phyloP scores from a whole-genome alignment of 2,797 vertebrate genomes.

The Propithecus deckenii region DNA sequence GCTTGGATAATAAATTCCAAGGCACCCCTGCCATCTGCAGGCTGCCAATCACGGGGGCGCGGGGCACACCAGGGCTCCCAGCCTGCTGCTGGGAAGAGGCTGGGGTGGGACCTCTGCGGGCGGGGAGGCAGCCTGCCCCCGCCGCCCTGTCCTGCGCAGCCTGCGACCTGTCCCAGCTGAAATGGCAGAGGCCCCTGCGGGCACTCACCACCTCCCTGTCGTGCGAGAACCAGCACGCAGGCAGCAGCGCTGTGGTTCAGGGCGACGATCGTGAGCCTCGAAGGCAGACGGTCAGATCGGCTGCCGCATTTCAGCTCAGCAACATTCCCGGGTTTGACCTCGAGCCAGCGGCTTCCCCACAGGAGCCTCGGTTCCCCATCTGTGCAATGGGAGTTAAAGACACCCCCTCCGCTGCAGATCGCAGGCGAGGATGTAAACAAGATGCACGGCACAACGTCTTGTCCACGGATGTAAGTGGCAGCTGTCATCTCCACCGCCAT shows the following conservation, averaged over 20 bases:
- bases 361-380: not conserved
- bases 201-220: accelerated
- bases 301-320: not conserved
- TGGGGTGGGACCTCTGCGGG: not conserved
- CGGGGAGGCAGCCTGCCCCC: not conserved
- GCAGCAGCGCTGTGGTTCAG: not conserved
- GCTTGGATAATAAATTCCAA: conserved; percentile 66
- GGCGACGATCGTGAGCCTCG: accelerated
- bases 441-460: not conserved
- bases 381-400: not conserved
- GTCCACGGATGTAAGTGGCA: accelerated
- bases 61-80: conserved; percentile 59
- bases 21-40: conserved; percentile 65
- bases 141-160: not conserved
- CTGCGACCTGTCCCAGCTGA: not conserved
- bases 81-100: conserved; percentile 25
- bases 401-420: not conserved
- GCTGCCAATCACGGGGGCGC: conserved; percentile 74
- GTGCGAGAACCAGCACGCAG: not conserved
- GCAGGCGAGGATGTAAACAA: not conserved
- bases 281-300: not conserved
- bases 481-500: not conserved
- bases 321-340: accelerated
- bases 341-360: not conserved
- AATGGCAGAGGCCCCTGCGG: not conserved